Evolutionary conservation across 1,140 invertebrate species (phyloP).

Genomic region (Drosophila lacertosa): DNA sequence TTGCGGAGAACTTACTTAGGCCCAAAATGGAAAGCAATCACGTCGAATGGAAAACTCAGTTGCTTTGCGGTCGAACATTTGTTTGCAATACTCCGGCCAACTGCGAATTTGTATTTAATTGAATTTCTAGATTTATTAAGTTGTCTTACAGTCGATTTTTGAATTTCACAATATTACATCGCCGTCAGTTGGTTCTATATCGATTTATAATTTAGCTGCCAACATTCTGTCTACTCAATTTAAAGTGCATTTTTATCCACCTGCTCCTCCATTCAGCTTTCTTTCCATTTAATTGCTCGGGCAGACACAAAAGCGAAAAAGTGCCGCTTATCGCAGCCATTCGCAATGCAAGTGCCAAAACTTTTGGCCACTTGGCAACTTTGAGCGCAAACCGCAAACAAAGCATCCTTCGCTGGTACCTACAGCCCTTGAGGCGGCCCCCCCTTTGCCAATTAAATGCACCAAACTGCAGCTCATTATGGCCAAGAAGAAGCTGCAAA

Average conservation of each 20-base stretch:
- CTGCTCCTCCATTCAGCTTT: not conserved
- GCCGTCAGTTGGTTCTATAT: not conserved
- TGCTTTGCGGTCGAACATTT: conserved; percentile 6
- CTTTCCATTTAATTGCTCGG: conserved; percentile 58
- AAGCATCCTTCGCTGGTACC: conserved; percentile 3
- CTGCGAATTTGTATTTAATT: conserved; percentile 8
- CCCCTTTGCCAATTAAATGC: conserved; percentile 60
- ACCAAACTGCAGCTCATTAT: conserved; percentile 72
- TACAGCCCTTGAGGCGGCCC: not conserved
- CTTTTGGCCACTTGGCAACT: conserved; percentile 59
- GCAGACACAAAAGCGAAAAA: conserved; percentile 63
- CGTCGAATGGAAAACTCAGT: conserved; percentile 9
- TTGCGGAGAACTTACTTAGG: conserved; percentile 10
- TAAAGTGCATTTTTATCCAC: conserved; percentile 10
- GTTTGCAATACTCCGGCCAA: not conserved
- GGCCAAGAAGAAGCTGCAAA: not conserved
- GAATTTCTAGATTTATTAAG: conserved; percentile 10
- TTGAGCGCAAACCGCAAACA: conserved; percentile 54
- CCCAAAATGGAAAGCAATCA: conserved; percentile 24
- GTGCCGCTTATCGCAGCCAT: conserved; percentile 71
- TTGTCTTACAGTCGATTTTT: not conserved
- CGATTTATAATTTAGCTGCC: not conserved
- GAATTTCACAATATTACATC: no score
- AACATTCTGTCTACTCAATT: not conserved
- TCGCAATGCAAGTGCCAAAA: conserved; percentile 50